A percentile compares a stretch with the other conserved stretches of the same genome.
These are phyloP conservation scores for Thereva nobilitata DNA, from an alignment of 2,888 invertebrate species.

Conservation along the genomic window DNA sequence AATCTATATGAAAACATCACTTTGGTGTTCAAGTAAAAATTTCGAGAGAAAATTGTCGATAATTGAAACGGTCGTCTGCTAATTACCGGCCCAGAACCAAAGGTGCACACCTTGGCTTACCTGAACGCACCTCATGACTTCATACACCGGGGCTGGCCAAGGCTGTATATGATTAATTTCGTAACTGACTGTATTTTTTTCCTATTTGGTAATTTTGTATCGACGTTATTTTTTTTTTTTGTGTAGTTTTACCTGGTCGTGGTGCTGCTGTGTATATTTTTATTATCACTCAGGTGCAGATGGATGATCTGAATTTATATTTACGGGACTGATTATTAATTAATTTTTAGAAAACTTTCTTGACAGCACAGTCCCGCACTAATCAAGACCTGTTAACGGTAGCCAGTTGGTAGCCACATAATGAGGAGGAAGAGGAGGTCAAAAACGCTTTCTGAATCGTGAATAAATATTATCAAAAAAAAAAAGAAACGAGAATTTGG, in stretches of 20 bases:
- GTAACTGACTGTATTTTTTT: conserved; percentile 2
- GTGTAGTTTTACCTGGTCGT: neutral
- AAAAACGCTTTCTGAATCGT: too few relatives aligned
- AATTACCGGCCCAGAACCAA: conserved; percentile 15
- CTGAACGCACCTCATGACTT: neutral
- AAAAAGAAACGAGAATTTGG: too few relatives aligned
- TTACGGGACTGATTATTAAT: conserved; percentile 20
- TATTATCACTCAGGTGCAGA: neutral
- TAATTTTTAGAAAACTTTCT: conserved; percentile 21
- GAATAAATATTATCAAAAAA: too few relatives aligned
- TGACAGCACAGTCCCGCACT: conserved; percentile 6
- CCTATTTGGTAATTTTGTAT: neutral
- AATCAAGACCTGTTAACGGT: conserved; percentile 31
- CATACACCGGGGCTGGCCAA: neutral
- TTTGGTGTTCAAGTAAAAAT: conserved; percentile 4
- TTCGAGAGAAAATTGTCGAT: conserved; percentile 21
- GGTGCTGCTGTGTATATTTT: neutral
- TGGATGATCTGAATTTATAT: conserved; percentile 18
- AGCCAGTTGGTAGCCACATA: conserved; percentile 18
- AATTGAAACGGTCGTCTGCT: conserved; percentile 26
- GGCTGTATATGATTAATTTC: conserved; percentile 15
- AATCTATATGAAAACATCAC: neutral
- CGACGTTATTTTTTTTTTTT: conserved; percentile 15
- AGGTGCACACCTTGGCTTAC: conserved; percentile 12
- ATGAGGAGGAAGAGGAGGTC: conserved; percentile 7